phyloP scores from a whole-genome alignment of 2,888 invertebrate genomes.

The Tenthredo mesomela region DNA sequence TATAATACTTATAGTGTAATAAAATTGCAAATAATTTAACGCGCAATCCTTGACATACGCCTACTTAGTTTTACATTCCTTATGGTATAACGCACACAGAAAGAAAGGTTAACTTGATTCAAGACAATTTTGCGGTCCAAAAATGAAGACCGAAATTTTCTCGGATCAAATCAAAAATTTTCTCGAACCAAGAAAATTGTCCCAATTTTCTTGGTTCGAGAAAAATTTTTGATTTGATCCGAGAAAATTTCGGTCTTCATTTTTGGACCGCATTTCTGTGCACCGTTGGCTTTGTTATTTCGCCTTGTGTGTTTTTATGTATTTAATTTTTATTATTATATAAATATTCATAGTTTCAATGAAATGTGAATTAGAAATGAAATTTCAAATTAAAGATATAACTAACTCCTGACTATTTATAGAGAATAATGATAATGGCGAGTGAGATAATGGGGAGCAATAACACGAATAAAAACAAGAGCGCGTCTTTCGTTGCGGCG shows the following conservation, averaged over 20 bases:
- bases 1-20: too few relatives aligned
- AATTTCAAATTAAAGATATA: background rate
- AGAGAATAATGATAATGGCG: background rate
- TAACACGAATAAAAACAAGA: background rate
- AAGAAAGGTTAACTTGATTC: too few relatives aligned
- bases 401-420: background rate
- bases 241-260: too few relatives aligned
- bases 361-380: background rate
- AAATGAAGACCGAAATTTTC: too few relatives aligned
- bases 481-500: slow-evolving; percentile 27
- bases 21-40: slow-evolving; percentile 23
- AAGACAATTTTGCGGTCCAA: too few relatives aligned
- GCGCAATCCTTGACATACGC: slow-evolving; percentile 36
- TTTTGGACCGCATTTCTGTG: too few relatives aligned
- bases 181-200: too few relatives aligned
- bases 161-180: too few relatives aligned
- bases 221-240: too few relatives aligned
- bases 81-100: background rate
- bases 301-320: background rate
- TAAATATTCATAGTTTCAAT: background rate
- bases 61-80: slow-evolving; percentile 5
- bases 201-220: too few relatives aligned
- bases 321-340: background rate
- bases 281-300: background rate
- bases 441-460: background rate